Percentiles rank a stretch among this genome's conserved stretches.
Conservation (phyloP, 2,113 vertebrate genomes). For the Nothobranchius kuhntae region DNA sequence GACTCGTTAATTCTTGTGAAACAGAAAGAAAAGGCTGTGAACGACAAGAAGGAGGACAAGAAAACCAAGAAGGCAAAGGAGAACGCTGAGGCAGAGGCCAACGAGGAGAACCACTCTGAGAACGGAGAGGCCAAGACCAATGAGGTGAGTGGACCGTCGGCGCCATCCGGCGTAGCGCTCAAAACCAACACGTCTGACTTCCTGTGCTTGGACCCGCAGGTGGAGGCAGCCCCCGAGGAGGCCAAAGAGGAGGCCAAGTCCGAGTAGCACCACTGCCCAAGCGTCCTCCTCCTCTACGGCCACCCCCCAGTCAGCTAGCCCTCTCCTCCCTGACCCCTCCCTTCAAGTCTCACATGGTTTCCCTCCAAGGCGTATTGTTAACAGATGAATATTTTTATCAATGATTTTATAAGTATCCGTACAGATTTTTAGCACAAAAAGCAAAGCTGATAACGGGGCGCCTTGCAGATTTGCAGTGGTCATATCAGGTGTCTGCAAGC, state of each 20-base stretch:
- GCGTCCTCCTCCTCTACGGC: conserved; percentile 41
- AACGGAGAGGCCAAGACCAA: conserved; percentile 92
- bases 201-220: conserved; percentile 54
- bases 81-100: conserved; percentile 86
- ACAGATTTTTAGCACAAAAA: conserved; percentile 87
- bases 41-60: conserved; percentile 89
- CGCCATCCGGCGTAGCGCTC: accelerated
- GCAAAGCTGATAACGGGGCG: conserved; percentile 80
- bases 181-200: neutral
- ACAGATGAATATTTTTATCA: conserved; percentile 88
- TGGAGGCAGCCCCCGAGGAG: conserved; percentile 77
- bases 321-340: conserved; percentile 24
- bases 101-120: conserved; percentile 92
- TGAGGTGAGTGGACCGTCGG: conserved; percentile 75
- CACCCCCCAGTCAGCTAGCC: conserved; percentile 45
- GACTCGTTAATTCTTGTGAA: neutral
- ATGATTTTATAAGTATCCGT: conserved; percentile 87
- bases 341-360: conserved; percentile 76
- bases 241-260: conserved; percentile 82
- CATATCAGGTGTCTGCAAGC: conserved; percentile 81
- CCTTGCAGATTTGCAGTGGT: conserved; percentile 82
- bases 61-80: conserved; percentile 88
- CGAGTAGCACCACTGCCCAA: conserved; percentile 81
- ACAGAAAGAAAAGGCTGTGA: conserved; percentile 91
- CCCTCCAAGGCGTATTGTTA: conserved; percentile 85